Conservation (phyloP, 2,888 invertebrate species). For the Rhingia campestris region DNA sequence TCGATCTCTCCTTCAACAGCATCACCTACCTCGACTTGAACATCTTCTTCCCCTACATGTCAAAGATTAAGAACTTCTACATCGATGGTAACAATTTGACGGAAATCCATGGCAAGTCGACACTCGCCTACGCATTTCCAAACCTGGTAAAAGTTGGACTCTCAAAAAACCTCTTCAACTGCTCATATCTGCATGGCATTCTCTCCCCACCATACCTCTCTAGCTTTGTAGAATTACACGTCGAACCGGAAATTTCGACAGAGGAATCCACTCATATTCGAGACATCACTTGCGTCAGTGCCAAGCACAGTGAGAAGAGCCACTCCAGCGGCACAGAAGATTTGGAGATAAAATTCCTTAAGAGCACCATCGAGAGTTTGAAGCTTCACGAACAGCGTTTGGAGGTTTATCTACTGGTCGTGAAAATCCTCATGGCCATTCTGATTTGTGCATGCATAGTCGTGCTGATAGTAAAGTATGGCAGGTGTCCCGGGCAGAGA, state of each 20-base stretch:
- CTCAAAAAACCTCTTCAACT: conserved; percentile 81
- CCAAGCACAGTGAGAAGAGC: conserved; percentile 45
- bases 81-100: conserved; percentile 80
- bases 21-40: conserved; percentile 82
- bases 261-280: conserved; percentile 81
- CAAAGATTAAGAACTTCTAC: conserved; percentile 79
- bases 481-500: conserved; percentile 76
- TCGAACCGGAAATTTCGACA: conserved; percentile 78
- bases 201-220: conserved; percentile 79
- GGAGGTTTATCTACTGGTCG: conserved; percentile 77
- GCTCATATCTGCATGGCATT: conserved; percentile 80
- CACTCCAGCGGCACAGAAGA: conserved; percentile 43
- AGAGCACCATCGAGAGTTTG: conserved; percentile 75
- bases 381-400: conserved; percentile 78
- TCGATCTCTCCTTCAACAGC: conserved; percentile 84
- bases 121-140: conserved; percentile 79
- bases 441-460: conserved; percentile 75
- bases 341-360: conserved; percentile 25
- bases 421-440: conserved; percentile 77
- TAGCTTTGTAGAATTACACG: conserved; percentile 78
- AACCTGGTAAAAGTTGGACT: conserved; percentile 79
- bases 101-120: conserved; percentile 79
- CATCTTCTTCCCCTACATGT: conserved; percentile 81
- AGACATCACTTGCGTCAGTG: conserved; percentile 80
- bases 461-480: conserved; percentile 64